Percentiles rank a stretch among this genome's conserved stretches.
Conservation (phyloP, 2,888 invertebrate species). For the Meliscaeva auricollis region DNA sequence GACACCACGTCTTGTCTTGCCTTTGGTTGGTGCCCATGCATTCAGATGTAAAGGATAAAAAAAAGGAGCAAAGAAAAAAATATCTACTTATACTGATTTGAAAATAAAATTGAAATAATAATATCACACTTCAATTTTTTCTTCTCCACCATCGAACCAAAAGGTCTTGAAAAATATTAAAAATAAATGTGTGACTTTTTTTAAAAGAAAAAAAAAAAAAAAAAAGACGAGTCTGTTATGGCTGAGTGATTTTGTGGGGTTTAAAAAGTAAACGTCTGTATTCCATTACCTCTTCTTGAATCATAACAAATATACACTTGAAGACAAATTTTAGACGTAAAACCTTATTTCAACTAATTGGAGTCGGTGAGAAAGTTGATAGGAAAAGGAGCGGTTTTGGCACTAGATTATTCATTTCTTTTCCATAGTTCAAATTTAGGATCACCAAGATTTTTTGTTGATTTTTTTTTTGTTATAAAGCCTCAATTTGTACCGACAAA, state of each 20-base stretch:
- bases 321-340: background rate
- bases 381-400: background rate
- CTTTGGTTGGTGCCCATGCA: slow-evolving; percentile 19
- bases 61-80: slow-evolving; percentile 4
- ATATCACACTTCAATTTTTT: slow-evolving; percentile 9
- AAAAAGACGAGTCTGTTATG: background rate
- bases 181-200: slow-evolving; percentile 16
- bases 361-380: background rate
- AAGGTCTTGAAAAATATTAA: background rate
- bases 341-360: slow-evolving; percentile 32
- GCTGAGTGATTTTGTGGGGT: background rate
- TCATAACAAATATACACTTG: slow-evolving; percentile 4
- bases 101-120: slow-evolving; percentile 54
- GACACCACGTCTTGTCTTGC: slow-evolving; percentile 13
- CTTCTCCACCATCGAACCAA: background rate
- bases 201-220: background rate
- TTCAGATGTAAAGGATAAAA: slow-evolving; percentile 47
- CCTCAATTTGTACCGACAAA: no score
- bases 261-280: slow-evolving; percentile 24
- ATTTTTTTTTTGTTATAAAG: no score
- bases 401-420: no score
- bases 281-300: slow-evolving; percentile 15
- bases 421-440: no score
- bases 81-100: slow-evolving; percentile 62
- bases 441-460: no score